A percentile compares a stretch with the other conserved stretches of the same genome.
Evolutionary conservation across 2,797 vertebrate genomes (phyloP).

Genomic region (Chaenodraco wilsoni): DNA sequence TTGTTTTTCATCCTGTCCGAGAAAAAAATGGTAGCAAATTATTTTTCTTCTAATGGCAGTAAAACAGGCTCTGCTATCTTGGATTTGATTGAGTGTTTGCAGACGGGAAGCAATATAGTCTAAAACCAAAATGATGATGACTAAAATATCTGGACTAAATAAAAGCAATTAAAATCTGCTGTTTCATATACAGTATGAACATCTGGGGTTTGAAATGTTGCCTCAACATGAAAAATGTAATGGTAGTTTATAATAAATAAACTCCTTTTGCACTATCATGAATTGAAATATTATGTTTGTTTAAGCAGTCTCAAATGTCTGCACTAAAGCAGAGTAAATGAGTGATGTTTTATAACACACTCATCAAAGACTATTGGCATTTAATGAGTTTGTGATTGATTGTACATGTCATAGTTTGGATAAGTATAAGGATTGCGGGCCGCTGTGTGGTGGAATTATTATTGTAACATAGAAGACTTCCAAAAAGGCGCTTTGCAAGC

Average conservation of each 20-base stretch:
- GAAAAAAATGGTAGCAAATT: constrained; percentile 24
- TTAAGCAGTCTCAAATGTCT: background rate
- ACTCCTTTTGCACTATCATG: background rate
- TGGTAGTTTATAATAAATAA: constrained; percentile 17
- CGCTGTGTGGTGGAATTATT: constrained; percentile 55
- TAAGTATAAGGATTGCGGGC: constrained; percentile 24
- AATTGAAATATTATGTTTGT: constrained; percentile 24
- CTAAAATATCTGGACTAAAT: constrained; percentile 37
- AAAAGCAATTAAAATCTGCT: constrained; percentile 41
- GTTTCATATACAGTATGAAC: constrained; percentile 38
- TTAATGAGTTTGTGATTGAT: constrained; percentile 48
- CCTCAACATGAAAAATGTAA: constrained; percentile 3
- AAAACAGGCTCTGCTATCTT: constrained; percentile 12
- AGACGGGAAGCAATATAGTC: constrained; percentile 12
- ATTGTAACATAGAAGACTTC: constrained; percentile 48
- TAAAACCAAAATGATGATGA: constrained; percentile 12
- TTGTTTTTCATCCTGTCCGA: constrained; percentile 33
- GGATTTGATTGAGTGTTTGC: constrained; percentile 7
- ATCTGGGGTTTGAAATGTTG: constrained; percentile 43
- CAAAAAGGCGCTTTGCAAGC: constrained; percentile 49
- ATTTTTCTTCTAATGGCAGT: constrained; percentile 14
- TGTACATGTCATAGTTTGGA: constrained; percentile 47
- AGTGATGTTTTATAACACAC: background rate
- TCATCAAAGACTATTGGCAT: constrained; percentile 42
- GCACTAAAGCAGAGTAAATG: too few species aligned